These are phyloP conservation scores for Linepithema humile DNA, from an alignment of 1,140 invertebrate species.

Conservation along the genomic window DNA sequence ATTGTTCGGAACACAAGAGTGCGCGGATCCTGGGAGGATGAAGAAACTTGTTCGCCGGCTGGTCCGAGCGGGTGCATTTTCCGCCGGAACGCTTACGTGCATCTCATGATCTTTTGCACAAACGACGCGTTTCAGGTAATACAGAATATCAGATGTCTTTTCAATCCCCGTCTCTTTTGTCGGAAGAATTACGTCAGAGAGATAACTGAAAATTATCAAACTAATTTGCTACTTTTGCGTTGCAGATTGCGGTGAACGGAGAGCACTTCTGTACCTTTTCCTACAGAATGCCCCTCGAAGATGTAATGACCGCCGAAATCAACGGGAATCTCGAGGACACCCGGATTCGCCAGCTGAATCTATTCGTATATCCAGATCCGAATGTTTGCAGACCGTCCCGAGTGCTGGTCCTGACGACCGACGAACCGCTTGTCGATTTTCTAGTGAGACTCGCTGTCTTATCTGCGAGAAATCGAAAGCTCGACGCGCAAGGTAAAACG, in stretches of 20 bases:
- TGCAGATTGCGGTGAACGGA: conserved; percentile 89
- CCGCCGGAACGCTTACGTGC: conserved; percentile 76
- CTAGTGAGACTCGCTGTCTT: conserved; percentile 70
- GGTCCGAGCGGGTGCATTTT: conserved; percentile 72
- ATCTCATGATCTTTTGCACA: conserved; percentile 81
- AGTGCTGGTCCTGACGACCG: conserved; percentile 71
- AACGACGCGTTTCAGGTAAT: conserved; percentile 78
- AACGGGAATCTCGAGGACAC: conserved; percentile 86
- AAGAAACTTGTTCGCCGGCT: conserved; percentile 87
- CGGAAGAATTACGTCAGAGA: not conserved
- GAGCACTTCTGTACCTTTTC: conserved; percentile 89
- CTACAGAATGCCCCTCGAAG: conserved; percentile 86
- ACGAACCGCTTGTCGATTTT: conserved; percentile 71
- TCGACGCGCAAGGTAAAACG: not conserved
- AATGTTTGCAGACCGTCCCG: conserved; percentile 74
- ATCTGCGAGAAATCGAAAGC: not conserved
- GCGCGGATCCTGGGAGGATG: conserved; percentile 87
- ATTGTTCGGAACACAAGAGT: conserved; percentile 91
- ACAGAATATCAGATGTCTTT: not conserved
- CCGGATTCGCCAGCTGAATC: conserved; percentile 78
- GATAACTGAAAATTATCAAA: too few relatives aligned
- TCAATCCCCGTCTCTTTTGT: not conserved
- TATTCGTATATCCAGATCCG: conserved; percentile 84
- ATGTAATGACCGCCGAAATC: conserved; percentile 85
- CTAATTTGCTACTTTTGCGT: conserved; percentile 56